Percentiles rank a stretch among this genome's conserved stretches.
phyloP scores from a whole-genome alignment of 1,140 invertebrate species.

The Pogonognathellus flavescens region DNA sequence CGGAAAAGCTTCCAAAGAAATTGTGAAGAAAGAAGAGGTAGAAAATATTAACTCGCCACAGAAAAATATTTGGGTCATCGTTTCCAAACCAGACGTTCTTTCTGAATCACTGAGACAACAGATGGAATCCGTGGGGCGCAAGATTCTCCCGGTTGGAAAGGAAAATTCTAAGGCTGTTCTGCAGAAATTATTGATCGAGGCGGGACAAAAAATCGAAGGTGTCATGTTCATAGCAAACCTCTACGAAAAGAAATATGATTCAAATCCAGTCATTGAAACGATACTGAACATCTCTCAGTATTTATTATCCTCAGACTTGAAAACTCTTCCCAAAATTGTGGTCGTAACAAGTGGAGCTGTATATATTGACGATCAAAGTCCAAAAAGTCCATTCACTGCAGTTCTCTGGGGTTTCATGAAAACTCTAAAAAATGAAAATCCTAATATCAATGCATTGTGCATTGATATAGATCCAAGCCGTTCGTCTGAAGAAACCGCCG shows the following conservation, averaged over 20 bases:
- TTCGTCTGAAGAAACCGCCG: neutral
- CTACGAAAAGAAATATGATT: neutral
- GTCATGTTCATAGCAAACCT: neutral
- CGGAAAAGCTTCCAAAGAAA: neutral
- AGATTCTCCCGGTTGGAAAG: neutral
- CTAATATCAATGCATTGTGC: neutral
- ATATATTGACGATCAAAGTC: constrained; percentile 27
- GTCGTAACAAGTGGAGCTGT: constrained; percentile 9
- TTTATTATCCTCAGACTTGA: neutral
- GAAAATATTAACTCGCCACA: too few relatives aligned
- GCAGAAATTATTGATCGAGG: neutral
- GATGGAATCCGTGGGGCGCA: neutral
- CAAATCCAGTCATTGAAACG: neutral
- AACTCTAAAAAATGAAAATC: constrained; percentile 44
- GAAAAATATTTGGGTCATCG: neutral
- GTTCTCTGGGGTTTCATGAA: constrained; percentile 37
- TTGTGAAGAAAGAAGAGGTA: neutral
- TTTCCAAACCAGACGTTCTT: neutral
- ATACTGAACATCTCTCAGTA: neutral
- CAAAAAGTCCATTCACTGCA: neutral
- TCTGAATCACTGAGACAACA: neutral
- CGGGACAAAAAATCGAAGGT: neutral
- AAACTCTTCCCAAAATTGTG: neutral
- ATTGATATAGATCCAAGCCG: neutral
- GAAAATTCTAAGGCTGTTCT: neutral